Base-by-base conservation (phyloP, 2,888 invertebrate species). In the Ischnura elegans region DNA sequence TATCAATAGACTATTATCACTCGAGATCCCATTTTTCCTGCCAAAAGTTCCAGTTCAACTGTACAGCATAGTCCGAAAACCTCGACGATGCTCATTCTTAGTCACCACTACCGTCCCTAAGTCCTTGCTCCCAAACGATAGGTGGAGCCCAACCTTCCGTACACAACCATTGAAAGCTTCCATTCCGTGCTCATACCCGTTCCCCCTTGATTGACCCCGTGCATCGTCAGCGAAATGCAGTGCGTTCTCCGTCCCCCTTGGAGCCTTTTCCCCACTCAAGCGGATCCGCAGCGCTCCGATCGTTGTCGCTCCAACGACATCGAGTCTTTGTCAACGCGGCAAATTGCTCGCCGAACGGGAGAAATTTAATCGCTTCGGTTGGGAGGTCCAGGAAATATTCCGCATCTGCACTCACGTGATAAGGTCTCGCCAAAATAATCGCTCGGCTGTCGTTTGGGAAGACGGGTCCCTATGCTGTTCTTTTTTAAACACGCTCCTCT, bases 291-390 rank as follows among this genome's bases (percentile, higher is more conserved):
- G 76, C 76, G 36, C 13, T 76, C 76, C 76, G 76, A 76, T 36
- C 76, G 76, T 76, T 36, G 76, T 76, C 36, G 76, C 4, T 29
- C 36, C 25, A 16, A 13, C 36, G 76, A 36, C 10, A 36, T 36
- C 8, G 36, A 29, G 76, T 76, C 76, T 76, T 76, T 76, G 36
- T 36, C 76, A 76, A 76, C 36, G 76, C 76, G 36, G 76, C 76
- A 76, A 76, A 76, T 76, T 76, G 76, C 76, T 76, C 8, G 13
- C 29, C 76, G 36, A 76, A 76, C 76, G 76, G 76, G 76, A 36
- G 76, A 76, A 76, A 76, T 76, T 76, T 76, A 76, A 76, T 76
- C 76, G 76, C n/a, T n/a, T n/a, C n/a, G n/a, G 76, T 36, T 36
- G 0, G 8, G 36, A 36, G 2, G 13, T 19, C 8, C 61, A 29